These are phyloP conservation scores for Tipula vernalis DNA, from an alignment of 2,888 invertebrate species.

Conservation along the genomic window DNA sequence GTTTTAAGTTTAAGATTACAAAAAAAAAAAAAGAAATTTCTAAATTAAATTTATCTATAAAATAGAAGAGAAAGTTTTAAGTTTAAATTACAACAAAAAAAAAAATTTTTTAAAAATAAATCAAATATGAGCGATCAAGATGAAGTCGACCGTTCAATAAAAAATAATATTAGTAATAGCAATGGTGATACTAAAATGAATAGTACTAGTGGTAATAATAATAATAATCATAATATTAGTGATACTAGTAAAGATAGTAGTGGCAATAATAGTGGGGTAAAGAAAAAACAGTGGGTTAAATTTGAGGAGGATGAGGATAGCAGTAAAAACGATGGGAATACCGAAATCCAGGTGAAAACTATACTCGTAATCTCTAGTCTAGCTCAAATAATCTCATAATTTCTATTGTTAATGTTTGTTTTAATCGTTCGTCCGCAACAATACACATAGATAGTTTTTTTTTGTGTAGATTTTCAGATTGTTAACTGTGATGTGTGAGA, in stretches of 20 bases:
- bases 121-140: slow-evolving; percentile 5
- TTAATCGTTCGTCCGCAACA: not conserved
- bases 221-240: not conserved
- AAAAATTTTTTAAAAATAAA: not conserved
- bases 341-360: not conserved
- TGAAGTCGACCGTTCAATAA: slow-evolving; percentile 5
- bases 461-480: not conserved
- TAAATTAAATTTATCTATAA: not conserved
- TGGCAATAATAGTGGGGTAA: not conserved
- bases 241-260: not conserved
- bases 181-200: not conserved
- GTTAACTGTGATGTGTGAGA: not conserved
- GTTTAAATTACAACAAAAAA: not conserved
- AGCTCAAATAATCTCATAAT: not conserved
- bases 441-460: not conserved
- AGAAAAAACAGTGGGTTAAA: not conserved
- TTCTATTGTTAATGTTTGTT: not conserved
- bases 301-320: not conserved
- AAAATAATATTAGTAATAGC: not conserved
- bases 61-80: not conserved
- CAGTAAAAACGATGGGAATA: not conserved
- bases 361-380: not conserved
- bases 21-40: not conserved
- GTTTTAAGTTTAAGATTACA: not conserved
- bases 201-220: not conserved